Conservation (phyloP, 2,113 vertebrate species). For the Marcusenius ussheri region DNA sequence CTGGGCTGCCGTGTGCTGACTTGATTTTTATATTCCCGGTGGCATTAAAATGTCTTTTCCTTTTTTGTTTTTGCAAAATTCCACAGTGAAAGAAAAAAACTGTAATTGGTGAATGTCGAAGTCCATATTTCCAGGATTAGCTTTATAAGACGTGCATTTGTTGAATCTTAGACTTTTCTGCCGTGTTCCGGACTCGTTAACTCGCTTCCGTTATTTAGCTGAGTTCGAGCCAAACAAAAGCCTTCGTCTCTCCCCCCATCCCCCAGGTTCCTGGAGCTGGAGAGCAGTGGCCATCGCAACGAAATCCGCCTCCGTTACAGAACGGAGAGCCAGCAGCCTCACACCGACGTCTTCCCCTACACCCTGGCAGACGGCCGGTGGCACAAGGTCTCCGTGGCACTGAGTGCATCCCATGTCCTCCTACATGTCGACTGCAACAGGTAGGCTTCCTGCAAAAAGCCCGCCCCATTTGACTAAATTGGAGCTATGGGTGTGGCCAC, state of each 20-base stretch:
- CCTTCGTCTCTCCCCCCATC: neutral
- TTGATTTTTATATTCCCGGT: neutral
- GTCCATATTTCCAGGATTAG: neutral
- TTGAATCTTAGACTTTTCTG: neutral
- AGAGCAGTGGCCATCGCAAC: conserved; percentile 92
- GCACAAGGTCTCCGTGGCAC: conserved; percentile 86
- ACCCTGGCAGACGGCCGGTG: conserved; percentile 90
- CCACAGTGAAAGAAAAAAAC: neutral
- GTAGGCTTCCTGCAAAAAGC: conserved; percentile 52
- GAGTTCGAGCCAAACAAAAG: neutral
- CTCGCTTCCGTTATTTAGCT: neutral
- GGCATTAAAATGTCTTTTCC: neutral
- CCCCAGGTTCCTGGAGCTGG: conserved; percentile 91
- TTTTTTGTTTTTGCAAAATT: neutral
- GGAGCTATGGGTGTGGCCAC: neutral
- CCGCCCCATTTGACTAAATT: neutral
- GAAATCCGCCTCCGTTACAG: conserved; percentile 91
- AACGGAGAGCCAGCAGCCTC: conserved; percentile 73
- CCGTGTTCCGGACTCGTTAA: neutral
- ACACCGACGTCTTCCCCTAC: conserved; percentile 92
- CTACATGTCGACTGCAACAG: conserved; percentile 94
- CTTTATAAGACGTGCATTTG: neutral
- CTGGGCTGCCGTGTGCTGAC: neutral
- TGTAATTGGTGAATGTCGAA: neutral
- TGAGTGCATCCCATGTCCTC: conserved; percentile 89